Base-by-base conservation (phyloP, 1,140 invertebrate genomes). In the Homarus americanus region DNA sequence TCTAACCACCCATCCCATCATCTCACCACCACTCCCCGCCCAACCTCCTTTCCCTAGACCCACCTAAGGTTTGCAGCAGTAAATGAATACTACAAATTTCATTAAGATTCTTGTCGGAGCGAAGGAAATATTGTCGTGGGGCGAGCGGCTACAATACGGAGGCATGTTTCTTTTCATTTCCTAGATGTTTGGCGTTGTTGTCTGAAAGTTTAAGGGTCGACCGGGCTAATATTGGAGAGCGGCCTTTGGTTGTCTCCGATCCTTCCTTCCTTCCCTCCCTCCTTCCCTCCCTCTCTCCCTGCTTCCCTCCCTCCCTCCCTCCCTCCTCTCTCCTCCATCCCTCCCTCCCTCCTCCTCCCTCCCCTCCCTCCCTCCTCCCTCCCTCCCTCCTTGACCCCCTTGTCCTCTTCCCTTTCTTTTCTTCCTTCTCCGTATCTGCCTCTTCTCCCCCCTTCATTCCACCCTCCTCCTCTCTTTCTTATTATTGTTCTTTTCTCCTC, bases 11-110 rank as follows among this genome's bases (percentile, higher is more conserved):
- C 44, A 10, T 49, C 44, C 9, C 44, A 49, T 9, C 4, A 49
- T 49, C 44, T 49, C 44, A 0, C 1, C 44, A n/a, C 44, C 44
- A 9, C 44, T 2, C 44, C 44, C 44, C 44, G 44, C 44, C 44
- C 44, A 49, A 17, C 9, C n/a, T 1, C 2, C 17, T 49, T 41
- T 32, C 78, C 7, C 40, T 24, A 32, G 34, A 63, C 40, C 49
- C n/a, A 49, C 28, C 28, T 28, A 34, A 63, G 38, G 63, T 36
- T 69, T 28, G 20, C 53, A 28, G 36, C 58, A 28, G 36, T 36
- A 69, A 63, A 53, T 83, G 63, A 83, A 83, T 83, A 83, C 53
- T 83, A 83, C 82, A 83, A 69, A 63, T 66, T 83, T 83, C 82
- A 83, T 83, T 83, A 83, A 83, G 82, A 83, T 83, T 83, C 82